Base-by-base conservation (phyloP, 2,113 vertebrate species). In the Rhinoderma darwinii region DNA sequence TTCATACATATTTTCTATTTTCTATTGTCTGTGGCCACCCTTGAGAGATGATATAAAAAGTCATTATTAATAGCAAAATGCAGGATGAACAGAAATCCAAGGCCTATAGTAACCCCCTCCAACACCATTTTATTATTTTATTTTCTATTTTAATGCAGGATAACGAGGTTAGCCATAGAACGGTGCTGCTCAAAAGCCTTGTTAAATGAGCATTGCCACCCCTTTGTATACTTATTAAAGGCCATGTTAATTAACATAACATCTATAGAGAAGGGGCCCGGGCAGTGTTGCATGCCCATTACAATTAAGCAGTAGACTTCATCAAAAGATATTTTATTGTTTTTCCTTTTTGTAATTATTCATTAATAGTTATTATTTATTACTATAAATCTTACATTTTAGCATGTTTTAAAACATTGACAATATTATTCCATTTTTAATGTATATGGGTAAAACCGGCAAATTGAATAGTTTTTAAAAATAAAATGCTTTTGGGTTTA, bases 261-360 rank as follows among this genome's bases (percentile, higher is more conserved):
- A 82, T 82, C n/a, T 68, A 68, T 80, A 30, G 80, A 70, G 59
- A 66, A n/a, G 80, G 80, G 80, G 37, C 80, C 56, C 35, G 1
- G 32, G 18, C 56, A 27, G 35, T n/a, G 35, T n/a, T 35, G 27
- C 54, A 41, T 54, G 47, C 44, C 12, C 47, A 41, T 11, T 59
- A 27, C 51, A 80, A 81, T 63, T 61, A 81, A 14, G 35, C 30
- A 56, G 44, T 18, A 59, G 35, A 39, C 51, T 61, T 54, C 54
- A 81, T 81, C 54, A 81, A 63, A 63, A 43, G 6, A 6, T 11
- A 7, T 37, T 30, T 27, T 39, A 22, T 14, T 22, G 8, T 10
- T 10, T 43, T 43, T 43, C 11, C 5, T 72, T 39, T 72, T 68
- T 68, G 66, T 81, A 81, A 81, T 81, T 81, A 35, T 81, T 61